Base-by-base conservation (phyloP, 2,888 invertebrate species). In the Anthrax anthrax region DNA sequence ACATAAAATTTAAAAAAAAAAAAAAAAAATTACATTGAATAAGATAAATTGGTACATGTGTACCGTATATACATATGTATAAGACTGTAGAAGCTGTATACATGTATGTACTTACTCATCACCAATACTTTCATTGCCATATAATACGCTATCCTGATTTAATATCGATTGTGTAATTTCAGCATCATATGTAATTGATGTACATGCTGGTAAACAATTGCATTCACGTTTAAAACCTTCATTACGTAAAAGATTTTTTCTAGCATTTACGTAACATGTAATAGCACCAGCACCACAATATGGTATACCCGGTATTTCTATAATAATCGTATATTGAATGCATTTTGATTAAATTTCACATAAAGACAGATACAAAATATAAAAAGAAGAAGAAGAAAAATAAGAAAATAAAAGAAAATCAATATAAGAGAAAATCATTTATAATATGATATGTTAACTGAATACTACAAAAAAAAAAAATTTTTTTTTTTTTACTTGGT, bases 121-220 rank as follows among this genome's bases (percentile, higher is more conserved):
- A 19, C 36, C 14, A 12, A 12, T 3, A 2, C 10, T 32, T 32
- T 12, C 18, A 34, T 32, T 14, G 14, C 32, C 32, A 16, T 3
- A 32, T 12, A 32, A 12, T 32, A 37, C 27, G 13, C 23, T 19
- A 9, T 10, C 16, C 18, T 37, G n/a, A 17, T 46, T 46, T 3
- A 46, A 13, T 13, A 36, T n/a, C 4, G 77, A 77, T 55, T 80
- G 79, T 0, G 79, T 78, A 0, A 74, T 75, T 58, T 79, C 78
- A 0, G 78, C 75, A 54, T 78, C 76, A 55, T 79, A 80, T 39
- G 73, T 72, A 29, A 80, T 69, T 5, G 78, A 75, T 2, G 76
- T 76, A 58, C 80, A 80, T 1, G 77, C 70, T 1, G 78, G 78
- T 14, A 79, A 62, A 56, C 80, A 80, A 47, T 72, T 67, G 58